Evolutionary conservation across 2,113 vertebrate species (phyloP), one percentile per base, ranked within the genome.

Genomic region (Dascyllus trimaculatus): DNA sequence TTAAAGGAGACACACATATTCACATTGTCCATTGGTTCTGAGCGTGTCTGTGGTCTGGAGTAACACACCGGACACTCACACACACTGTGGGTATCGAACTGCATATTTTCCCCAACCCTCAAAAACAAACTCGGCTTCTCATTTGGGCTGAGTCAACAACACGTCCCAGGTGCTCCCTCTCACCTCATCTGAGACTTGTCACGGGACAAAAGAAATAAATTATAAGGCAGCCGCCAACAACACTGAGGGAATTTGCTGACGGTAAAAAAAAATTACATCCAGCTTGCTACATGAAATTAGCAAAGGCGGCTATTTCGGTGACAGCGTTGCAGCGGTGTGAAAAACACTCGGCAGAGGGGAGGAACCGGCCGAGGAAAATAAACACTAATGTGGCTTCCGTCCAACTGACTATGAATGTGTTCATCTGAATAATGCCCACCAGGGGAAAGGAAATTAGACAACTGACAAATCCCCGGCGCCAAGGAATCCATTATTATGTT

Each of bases 121-220:
- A 4, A 26, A 71, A 73, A 51, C 9, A 18, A 51, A 24, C 48
- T 25, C 7, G 21, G 54, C 43, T 78, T 51, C 46, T 57, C 5
- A 19, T 87, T 78, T 18, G 17, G 56, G 84, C 88, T 86, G 88
- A 90, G 79, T 89, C 83, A 88, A 89, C 89, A 90, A 35, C 80
- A 78, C 8, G 54, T 76, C 51, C 78, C 51, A 46, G 17, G 69
- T 35, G 81, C 73, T 70, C 61, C 66, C 35, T 65, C 74, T 84
- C 70, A 48, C 74, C 72, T 85, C 89, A 73, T 66, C 89, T 68
- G 60, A 75, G 43, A 56, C 88, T 79, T 92, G 88, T 91, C 89
- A 88, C 65, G 5, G 56, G 59, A 88, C 87, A 85, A 87, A 89
- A 87, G 71, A 88, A 90, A 90, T 71, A 85, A 83, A 92, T 91